These are phyloP conservation scores for Phyllostomus hastatus DNA, from an alignment of 2,113 vertebrate genomes.

Conservation along the genomic window DNA sequence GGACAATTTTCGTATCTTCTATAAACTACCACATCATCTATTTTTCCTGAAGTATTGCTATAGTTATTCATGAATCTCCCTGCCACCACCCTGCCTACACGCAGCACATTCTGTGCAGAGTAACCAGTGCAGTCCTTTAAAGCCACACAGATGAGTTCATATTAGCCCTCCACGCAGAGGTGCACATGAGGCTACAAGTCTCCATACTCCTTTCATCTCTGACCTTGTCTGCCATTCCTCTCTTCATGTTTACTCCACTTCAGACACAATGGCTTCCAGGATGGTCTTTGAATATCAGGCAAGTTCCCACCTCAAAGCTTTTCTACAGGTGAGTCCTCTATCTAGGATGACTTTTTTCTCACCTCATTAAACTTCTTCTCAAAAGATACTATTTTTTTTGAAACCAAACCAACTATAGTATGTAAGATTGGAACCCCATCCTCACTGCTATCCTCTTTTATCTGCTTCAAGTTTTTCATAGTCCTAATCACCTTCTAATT, in stretches of 20 bases:
- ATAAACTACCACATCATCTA: not conserved
- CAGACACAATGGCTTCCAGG: not conserved
- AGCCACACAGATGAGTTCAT: not conserved
- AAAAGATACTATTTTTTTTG: not conserved
- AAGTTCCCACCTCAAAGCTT: not conserved
- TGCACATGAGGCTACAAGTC: accelerated
- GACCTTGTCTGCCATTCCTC: too few relatives aligned
- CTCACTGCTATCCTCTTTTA: not conserved
- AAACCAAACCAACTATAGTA: not conserved
- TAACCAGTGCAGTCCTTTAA: not conserved
- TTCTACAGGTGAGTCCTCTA: not conserved
- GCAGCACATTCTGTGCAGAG: not conserved
- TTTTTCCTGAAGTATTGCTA: not conserved
- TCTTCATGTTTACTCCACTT: not conserved
- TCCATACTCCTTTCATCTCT: not conserved
- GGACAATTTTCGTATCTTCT: not conserved
- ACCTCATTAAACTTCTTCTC: not conserved
- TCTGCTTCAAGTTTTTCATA: not conserved
- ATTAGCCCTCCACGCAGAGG: not conserved
- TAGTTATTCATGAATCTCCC: not conserved
- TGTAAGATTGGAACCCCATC: not conserved
- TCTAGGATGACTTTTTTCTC: not conserved
- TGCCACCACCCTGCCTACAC: not conserved
- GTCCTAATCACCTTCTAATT: not conserved
- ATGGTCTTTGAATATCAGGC: not conserved